These are phyloP conservation scores for Drosophila trapezifrons DNA, from an alignment of 1,140 invertebrate species.

Conservation along the genomic window DNA sequence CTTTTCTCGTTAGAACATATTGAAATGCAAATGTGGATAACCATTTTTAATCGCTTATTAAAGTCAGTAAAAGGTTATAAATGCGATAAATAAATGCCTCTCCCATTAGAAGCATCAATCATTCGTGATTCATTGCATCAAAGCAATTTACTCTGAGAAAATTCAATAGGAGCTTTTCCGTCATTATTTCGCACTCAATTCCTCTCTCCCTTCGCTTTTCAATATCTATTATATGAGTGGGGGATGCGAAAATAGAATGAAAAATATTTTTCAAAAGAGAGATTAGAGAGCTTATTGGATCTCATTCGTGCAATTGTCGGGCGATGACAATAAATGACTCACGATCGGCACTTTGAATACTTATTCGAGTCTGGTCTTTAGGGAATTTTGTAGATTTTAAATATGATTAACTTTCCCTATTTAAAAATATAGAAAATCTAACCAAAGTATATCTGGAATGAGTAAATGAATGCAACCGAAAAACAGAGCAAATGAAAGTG, in stretches of 20 bases:
- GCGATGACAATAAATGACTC: slow-evolving; percentile 15
- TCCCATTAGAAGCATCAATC: slow-evolving; percentile 14
- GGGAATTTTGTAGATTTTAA: not conserved
- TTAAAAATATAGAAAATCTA: too few relatives aligned
- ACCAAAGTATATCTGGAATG: not conserved
- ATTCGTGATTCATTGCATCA: slow-evolving; percentile 20
- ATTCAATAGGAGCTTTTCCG: slow-evolving; percentile 25
- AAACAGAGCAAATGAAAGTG: slow-evolving; percentile 3
- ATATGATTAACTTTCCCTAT: not conserved
- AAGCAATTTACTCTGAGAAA: slow-evolving; percentile 17
- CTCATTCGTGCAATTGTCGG: slow-evolving; percentile 12
- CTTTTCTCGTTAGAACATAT: not conserved
- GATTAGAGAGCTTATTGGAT: slow-evolving; percentile 26
- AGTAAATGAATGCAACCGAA: not conserved
- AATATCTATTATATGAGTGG: slow-evolving; percentile 25
- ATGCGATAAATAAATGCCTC: not conserved
- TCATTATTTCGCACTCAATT: slow-evolving; percentile 15
- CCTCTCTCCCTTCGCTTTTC: not conserved
- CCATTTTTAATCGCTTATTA: not conserved
- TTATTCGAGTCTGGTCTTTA: not conserved
- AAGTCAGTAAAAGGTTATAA: not conserved
- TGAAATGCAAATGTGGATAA: not conserved
- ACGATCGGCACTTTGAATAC: slow-evolving; percentile 4
- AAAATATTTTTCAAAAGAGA: slow-evolving; percentile 25
- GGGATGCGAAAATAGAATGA: slow-evolving; percentile 33